Conservation (phyloP, 2,888 invertebrate genomes). For the Epinotia nisella region DNA sequence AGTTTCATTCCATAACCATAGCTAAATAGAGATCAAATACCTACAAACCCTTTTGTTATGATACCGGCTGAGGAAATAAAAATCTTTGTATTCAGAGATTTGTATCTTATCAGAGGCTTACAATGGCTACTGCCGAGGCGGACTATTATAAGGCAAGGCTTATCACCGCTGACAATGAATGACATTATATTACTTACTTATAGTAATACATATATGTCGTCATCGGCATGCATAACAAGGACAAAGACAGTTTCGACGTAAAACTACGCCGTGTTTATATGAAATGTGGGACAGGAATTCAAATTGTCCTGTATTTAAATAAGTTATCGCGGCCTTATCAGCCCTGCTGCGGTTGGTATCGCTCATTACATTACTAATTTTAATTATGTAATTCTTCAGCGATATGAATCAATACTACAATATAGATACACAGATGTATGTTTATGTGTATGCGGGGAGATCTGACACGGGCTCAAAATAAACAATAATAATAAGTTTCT, state of each 20-base stretch:
- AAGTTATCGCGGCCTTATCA: constrained; percentile 31
- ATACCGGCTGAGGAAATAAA: constrained; percentile 22
- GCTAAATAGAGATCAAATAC: constrained; percentile 27
- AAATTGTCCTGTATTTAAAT: constrained; percentile 15
- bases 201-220: constrained; percentile 20
- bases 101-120: constrained; percentile 44
- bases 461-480: not conserved
- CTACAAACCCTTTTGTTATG: constrained; percentile 43
- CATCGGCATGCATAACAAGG: constrained; percentile 29
- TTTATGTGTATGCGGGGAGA: not conserved
- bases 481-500: too few species aligned
- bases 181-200: constrained; percentile 35
- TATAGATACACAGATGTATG: not conserved
- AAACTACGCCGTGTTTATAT: constrained; percentile 38
- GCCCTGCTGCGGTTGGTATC: not conserved
- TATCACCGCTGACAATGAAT: constrained; percentile 44
- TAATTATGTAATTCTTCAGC: constrained; percentile 14
- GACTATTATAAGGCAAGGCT: constrained; percentile 35
- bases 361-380: not conserved
- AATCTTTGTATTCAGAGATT: constrained; percentile 42
- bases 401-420: not conserved
- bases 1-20: constrained; percentile 20
- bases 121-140: constrained; percentile 29
- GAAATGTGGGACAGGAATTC: constrained; percentile 23
- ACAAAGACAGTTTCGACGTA: constrained; percentile 36